Evolutionary conservation across 2,888 invertebrate genomes (phyloP), one percentile per base, ranked within the genome.

Genomic region (Podotricha telesiphe): DNA sequence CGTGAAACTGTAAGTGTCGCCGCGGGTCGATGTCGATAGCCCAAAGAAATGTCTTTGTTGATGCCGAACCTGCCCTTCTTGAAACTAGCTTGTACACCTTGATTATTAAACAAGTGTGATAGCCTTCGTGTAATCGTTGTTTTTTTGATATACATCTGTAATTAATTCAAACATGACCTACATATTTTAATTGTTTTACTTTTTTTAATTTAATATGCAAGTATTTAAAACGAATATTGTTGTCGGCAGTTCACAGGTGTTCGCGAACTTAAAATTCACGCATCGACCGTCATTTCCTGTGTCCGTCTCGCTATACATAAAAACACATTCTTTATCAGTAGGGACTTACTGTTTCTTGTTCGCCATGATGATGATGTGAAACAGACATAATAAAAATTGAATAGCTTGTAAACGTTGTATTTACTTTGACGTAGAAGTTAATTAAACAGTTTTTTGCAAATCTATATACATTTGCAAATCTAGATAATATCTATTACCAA

Each of bases 31-130:
- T 47, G 42, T 40, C 65, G 65, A 53, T 22, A 47, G n/a, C 65
- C 69, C 50, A 22, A 53, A 65, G 59, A 34, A 51, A 61, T 61
- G 65, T 61, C 65, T 65, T 47, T 65, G 69, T 65, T 69, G 22
- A 47, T 17, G 19, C 0, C 59, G 59, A 51, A 68, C 68, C 37
- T 22, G 58, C 61, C 61, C 53, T 61, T 62, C 62, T 53, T n/a
- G 42, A 45, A 53, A 62, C 40, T 55, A 45, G 51, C 51, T 53
- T n/a, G n/a, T 15, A 61, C 45, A 45, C 45, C 42, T 61, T 61
- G 6, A 51, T 67, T 53, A 6, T 7, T 22, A 19, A 19, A 5
- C n/a, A 19, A 56, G 10, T 17, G 10, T 19, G 13, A 19, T 56
- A 6, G 37, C 56, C 37, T 17, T 28, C 42, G 13, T 42, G 42